A percentile compares a stretch with the other conserved stretches of the same genome.
These are phyloP conservation scores for Spodoptera picta DNA, from an alignment of 2,888 invertebrate species.

Conservation along the genomic window DNA sequence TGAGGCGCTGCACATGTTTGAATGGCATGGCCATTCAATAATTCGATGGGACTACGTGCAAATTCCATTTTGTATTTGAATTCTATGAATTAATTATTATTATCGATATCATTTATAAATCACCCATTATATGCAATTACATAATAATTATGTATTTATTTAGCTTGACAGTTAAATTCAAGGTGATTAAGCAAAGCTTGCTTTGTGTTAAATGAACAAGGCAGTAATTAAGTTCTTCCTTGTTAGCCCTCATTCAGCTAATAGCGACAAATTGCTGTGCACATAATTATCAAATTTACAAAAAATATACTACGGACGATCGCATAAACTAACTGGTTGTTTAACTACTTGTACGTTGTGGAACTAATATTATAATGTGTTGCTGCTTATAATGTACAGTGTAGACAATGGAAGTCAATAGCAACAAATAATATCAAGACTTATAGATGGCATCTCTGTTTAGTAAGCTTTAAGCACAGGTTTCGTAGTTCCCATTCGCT, in stretches of 20 bases:
- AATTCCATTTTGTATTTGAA: too few relatives aligned
- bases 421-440: too few relatives aligned
- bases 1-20: slow-evolving; percentile 16
- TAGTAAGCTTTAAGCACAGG: too few relatives aligned
- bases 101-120: too few relatives aligned
- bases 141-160: background rate
- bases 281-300: slow-evolving; percentile 49
- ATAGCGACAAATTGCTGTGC: slow-evolving; percentile 60
- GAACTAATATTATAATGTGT: too few relatives aligned
- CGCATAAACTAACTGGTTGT: background rate
- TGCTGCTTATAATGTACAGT: too few relatives aligned
- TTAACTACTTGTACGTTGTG: too few relatives aligned
- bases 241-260: slow-evolving; percentile 68
- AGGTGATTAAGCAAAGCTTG: slow-evolving; percentile 38
- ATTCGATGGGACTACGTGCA: too few relatives aligned
- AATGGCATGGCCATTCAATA: background rate
- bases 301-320: slow-evolving; percentile 18
- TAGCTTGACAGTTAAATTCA: background rate
- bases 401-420: too few relatives aligned
- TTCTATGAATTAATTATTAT: too few relatives aligned
- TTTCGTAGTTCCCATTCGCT: too few relatives aligned
- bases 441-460: too few relatives aligned
- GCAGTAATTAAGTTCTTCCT: slow-evolving; percentile 71
- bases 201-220: slow-evolving; percentile 48
- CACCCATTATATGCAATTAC: slow-evolving; percentile 6